Evolutionary conservation across 2,888 invertebrate genomes (phyloP).

Genomic region (Drosophila paucipuncta): DNA sequence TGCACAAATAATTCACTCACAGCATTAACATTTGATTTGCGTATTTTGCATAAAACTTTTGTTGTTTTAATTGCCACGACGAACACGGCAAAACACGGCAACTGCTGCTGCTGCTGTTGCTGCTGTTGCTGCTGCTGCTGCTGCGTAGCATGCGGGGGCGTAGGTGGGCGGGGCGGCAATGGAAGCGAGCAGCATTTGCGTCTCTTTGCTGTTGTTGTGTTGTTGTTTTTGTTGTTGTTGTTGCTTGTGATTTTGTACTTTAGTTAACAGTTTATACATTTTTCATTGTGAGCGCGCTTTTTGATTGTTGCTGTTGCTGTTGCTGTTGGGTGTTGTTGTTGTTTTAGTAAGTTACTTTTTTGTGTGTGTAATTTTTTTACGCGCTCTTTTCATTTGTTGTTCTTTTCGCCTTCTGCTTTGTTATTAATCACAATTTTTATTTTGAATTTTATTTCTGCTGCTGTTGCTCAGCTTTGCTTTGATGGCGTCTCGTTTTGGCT

Average conservation of each 20-base stretch:
- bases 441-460: slow-evolving; percentile 72
- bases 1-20: slow-evolving; percentile 28
- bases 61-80: slow-evolving; percentile 70
- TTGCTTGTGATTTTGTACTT: slow-evolving; percentile 52
- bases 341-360: slow-evolving; percentile 7
- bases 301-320: slow-evolving; percentile 17
- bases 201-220: slow-evolving; percentile 43
- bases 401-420: slow-evolving; percentile 50
- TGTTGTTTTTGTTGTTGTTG: slow-evolving; percentile 26
- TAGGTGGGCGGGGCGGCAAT: slow-evolving; percentile 27
- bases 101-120: slow-evolving; percentile 31
- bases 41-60: slow-evolving; percentile 59
- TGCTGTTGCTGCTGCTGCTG: slow-evolving; percentile 11
- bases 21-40: slow-evolving; percentile 58
- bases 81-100: slow-evolving; percentile 49
- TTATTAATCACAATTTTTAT: slow-evolving; percentile 80
- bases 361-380: slow-evolving; percentile 33
- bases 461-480: slow-evolving; percentile 64
- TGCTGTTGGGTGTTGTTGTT: not conserved
- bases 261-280: slow-evolving; percentile 61
- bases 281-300: slow-evolving; percentile 63
- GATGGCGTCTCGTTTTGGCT: slow-evolving; percentile 76
- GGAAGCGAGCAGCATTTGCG: slow-evolving; percentile 55
- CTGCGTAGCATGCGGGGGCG: slow-evolving; percentile 45
- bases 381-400: slow-evolving; percentile 58